Conservation (phyloP, 2,797 vertebrate species). For the Chiroxiphia lanceolata region DNA sequence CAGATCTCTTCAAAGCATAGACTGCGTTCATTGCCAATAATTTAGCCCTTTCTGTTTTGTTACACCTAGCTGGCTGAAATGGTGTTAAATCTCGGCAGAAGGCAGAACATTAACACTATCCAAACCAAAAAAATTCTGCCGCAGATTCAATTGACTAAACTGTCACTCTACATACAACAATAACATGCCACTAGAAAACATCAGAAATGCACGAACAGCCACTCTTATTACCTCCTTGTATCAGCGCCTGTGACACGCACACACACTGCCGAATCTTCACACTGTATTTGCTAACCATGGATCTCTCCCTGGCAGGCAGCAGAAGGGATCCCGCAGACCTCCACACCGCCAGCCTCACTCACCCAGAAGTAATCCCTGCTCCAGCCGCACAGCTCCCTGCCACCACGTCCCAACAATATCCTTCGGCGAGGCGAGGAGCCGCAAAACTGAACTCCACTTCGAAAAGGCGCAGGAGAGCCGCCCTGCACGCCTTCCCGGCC, state of each 20-base stretch:
- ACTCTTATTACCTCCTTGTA: not conserved
- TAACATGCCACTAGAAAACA: not conserved
- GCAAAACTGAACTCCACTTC: not conserved
- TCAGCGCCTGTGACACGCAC: not conserved
- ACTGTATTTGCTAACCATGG: accelerated
- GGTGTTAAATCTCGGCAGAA: not conserved
- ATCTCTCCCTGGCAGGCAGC: not conserved
- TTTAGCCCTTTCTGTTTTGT: not conserved
- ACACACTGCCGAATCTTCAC: not conserved
- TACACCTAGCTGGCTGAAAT: not conserved
- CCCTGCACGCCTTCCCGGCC: not conserved
- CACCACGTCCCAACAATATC: not conserved
- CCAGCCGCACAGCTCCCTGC: not conserved
- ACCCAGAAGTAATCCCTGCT: not conserved
- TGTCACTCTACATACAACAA: not conserved
- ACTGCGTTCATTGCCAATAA: not conserved
- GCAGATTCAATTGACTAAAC: not conserved
- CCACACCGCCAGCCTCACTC: not conserved
- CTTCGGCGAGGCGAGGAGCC: not conserved
- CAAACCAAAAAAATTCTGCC: not conserved
- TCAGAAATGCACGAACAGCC: not conserved
- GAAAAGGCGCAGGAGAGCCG: not conserved
- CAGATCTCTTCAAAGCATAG: not conserved
- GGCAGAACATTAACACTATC: not conserved
- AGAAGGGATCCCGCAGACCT: not conserved